Base-by-base conservation (phyloP, 2,113 vertebrate species). In the Poeciliopsis turrubarensis region DNA sequence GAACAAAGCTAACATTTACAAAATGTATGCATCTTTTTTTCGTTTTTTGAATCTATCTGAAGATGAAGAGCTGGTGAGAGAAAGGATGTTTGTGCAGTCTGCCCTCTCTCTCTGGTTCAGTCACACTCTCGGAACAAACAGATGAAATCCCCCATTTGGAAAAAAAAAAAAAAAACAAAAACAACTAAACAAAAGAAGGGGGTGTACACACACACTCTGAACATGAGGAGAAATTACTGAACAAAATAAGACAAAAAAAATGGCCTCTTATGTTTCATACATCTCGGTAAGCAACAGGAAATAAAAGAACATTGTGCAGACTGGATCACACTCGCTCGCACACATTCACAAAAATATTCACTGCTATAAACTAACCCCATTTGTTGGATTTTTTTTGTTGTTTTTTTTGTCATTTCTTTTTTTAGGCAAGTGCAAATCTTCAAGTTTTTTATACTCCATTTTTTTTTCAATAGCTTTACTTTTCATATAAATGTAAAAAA, bases 351-450 rank as follows among this genome's bases (percentile, higher is more conserved):
- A 94, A 94, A 94, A 94, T 93, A 95, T 93, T 90, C 77, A 91
- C 92, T 89, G 94, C 93, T 93, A 92, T 70, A 91, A 57, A 86
- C 92, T 93, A 94, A 92, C 89, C 81, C 89, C 87, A 85, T 88
- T 81, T 85, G 86, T 86, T 90, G 72, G 61, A 80, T 79, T 91
- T 91, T 93, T 91, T 93, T 93, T 91, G 75, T 92, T 85, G 65
- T 89, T 87, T 89, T 93, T 87, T 89, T 93, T 92, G 54, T 90
- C 57, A 72, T 87, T 84, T 83, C 70, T 93, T 94, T 94, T 47
- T 95, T 93, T 93, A 94, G 92, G 89, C 94, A 95, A 96, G 95
- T 96, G 95, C 95, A 96, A 95, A 95, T 95, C 91, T 95, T 96
- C 95, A 96, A 95, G 95, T 96, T 96, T 96, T 86, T 93, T 90